Conservation (phyloP, 2,797 vertebrate species). For the Karalla daura region DNA sequence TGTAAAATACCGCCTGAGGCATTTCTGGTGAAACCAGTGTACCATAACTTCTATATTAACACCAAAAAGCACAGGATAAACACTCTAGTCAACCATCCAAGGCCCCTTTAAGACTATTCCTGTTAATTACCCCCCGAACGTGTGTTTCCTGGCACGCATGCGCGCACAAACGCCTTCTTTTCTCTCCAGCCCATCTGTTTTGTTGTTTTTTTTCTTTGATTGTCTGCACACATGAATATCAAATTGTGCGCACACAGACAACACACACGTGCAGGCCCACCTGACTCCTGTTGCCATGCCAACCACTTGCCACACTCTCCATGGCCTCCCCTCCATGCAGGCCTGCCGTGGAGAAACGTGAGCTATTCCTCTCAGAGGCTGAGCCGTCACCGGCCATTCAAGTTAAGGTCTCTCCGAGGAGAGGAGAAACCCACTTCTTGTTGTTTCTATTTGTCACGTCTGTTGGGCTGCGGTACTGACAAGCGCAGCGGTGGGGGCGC, state of each 20-base stretch:
- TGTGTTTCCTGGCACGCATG: background rate
- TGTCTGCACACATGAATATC: slow-evolving; percentile 6
- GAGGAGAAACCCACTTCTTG: background rate
- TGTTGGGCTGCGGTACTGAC: background rate
- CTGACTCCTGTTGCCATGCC: slow-evolving; percentile 78
- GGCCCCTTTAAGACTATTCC: no score
- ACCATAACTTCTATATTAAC: no score
- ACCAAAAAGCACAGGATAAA: no score
- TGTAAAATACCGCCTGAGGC: no score
- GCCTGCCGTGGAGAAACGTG: slow-evolving; percentile 21
- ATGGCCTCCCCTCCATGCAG: slow-evolving; percentile 27
- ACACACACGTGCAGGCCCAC: slow-evolving; percentile 56
- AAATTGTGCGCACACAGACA: slow-evolving; percentile 17
- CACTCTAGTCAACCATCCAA: no score
- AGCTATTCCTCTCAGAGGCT: slow-evolving; percentile 1
- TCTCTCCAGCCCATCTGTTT: background rate
- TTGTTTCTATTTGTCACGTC: background rate
- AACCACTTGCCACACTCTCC: slow-evolving; percentile 51
- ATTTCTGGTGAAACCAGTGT: no score
- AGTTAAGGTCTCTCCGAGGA: background rate
- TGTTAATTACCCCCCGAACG: background rate
- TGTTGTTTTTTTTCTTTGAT: background rate
- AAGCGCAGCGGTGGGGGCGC: background rate
- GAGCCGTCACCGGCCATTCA: slow-evolving; percentile 27
- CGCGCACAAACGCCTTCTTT: background rate